Percentiles rank a stretch among this genome's conserved stretches.
Evolutionary conservation across 1,140 invertebrate species (phyloP).

Genomic region (Bombus confusus): DNA sequence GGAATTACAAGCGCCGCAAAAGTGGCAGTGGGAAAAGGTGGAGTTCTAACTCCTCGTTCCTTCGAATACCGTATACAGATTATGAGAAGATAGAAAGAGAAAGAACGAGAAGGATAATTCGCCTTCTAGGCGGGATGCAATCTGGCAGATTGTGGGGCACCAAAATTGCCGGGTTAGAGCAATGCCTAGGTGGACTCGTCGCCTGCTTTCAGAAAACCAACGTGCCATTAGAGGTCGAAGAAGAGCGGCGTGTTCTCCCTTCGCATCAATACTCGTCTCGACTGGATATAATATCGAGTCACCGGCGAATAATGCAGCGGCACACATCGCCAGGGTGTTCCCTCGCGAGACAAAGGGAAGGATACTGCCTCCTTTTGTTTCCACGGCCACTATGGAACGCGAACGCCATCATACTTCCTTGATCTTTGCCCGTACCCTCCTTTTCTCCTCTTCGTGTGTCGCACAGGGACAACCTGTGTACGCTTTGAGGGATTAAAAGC

Average conservation of each 20-base stretch:
- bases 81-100: no score
- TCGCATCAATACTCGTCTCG: slow-evolving; percentile 35
- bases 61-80: slow-evolving; percentile 24
- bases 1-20: slow-evolving; percentile 62
- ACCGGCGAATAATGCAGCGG: slow-evolving; percentile 71
- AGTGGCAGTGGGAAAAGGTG: slow-evolving; percentile 44
- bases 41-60: slow-evolving; percentile 25
- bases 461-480: neutral
- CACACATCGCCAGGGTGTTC: slow-evolving; percentile 60
- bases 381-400: slow-evolving; percentile 42
- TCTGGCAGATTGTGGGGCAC: slow-evolving; percentile 76
- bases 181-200: slow-evolving; percentile 26
- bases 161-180: slow-evolving; percentile 76
- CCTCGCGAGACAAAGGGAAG: slow-evolving; percentile 71
- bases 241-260: slow-evolving; percentile 22
- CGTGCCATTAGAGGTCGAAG: slow-evolving; percentile 72
- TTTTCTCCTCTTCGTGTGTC: neutral
- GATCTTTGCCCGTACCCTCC: slow-evolving; percentile 1
- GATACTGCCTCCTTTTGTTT: slow-evolving; percentile 66
- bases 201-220: slow-evolving; percentile 76
- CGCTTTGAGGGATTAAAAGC: slow-evolving; percentile 12
- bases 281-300: slow-evolving; percentile 62
- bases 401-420: slow-evolving; percentile 20
- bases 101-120: slow-evolving; percentile 60
- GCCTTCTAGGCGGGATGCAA: slow-evolving; percentile 74